These are phyloP conservation scores for Vicugna pacos DNA, from an alignment of 2,113 vertebrate species.

Conservation along the genomic window DNA sequence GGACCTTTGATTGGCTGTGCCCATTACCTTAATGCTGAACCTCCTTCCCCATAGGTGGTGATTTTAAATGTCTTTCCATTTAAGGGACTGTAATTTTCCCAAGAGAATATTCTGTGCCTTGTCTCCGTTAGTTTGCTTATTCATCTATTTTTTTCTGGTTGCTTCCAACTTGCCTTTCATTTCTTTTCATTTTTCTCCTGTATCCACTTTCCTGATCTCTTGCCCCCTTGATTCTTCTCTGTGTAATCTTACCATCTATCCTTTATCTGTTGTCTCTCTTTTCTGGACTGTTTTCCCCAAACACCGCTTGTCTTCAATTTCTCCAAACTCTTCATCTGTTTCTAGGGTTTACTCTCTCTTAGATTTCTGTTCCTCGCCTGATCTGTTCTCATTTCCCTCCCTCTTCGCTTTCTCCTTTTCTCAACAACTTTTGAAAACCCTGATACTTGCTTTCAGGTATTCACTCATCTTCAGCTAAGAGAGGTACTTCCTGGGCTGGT, in stretches of 20 bases:
- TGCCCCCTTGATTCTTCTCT: not conserved
- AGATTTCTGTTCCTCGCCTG: not conserved
- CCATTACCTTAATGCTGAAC: accelerated
- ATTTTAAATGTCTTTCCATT: not conserved
- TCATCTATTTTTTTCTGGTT: not conserved
- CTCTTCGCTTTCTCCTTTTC: not conserved
- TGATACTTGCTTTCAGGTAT: not conserved
- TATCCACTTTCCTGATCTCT: not conserved
- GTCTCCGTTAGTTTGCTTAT: not conserved
- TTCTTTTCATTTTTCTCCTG: not conserved
- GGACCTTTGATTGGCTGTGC: no score
- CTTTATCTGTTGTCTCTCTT: not conserved
- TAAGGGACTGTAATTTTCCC: not conserved
- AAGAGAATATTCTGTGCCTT: not conserved
- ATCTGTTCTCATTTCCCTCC: not conserved
- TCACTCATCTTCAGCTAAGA: not conserved
- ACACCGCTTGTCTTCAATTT: not conserved
- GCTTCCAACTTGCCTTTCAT: not conserved
- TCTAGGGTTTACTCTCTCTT: not conserved
- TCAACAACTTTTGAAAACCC: not conserved
- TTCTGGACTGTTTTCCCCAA: not conserved
- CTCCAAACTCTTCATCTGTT: not conserved
- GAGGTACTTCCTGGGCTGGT: not conserved
- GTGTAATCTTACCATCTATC: not conserved
- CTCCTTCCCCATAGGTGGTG: accelerated